These are phyloP conservation scores for Sinocyclocheilus anshuiensis DNA, from an alignment of 2,113 vertebrate genomes.

Conservation along the genomic window DNA sequence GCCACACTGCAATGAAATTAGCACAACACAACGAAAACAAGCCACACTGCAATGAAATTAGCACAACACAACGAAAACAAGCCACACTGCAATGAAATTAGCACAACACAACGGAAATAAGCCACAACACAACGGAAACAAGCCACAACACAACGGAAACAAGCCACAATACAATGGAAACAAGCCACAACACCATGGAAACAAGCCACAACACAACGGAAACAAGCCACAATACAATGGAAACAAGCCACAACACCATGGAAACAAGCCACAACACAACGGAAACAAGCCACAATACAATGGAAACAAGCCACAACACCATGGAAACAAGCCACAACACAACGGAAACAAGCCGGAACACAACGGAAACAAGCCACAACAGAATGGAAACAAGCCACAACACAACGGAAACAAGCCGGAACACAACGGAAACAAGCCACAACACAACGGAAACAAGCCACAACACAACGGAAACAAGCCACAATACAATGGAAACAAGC, in stretches of 20 bases:
- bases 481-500: neutral
- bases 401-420: neutral
- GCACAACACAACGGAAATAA: neutral
- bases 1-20: too few relatives aligned
- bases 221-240: neutral
- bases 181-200: neutral
- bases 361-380: neutral
- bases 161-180: neutral
- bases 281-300: neutral
- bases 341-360: neutral
- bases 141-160: too few relatives aligned
- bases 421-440: neutral
- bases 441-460: too few relatives aligned
- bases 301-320: neutral
- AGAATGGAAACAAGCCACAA: neutral
- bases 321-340: neutral
- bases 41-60: too few relatives aligned
- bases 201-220: neutral
- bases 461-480: neutral
- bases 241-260: neutral
- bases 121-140: neutral
- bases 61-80: neutral
- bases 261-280: neutral
- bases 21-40: too few relatives aligned
- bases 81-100: too few relatives aligned